A percentile compares a stretch with the other conserved stretches of the same genome.
phyloP scores from a whole-genome alignment of 2,888 invertebrate genomes.

The Stomorhina lunata region DNA sequence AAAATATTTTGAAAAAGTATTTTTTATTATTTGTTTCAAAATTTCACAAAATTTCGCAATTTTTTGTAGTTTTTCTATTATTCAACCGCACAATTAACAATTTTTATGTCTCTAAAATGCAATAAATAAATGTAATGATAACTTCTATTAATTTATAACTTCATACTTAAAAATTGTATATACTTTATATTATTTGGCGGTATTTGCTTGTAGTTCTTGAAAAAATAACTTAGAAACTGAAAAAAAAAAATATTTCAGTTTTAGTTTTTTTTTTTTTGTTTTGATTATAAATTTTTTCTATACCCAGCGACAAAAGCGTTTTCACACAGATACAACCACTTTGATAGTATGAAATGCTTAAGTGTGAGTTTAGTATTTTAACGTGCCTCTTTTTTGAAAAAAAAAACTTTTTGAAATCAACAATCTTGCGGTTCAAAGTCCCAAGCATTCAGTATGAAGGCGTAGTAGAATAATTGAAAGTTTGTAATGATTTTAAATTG shows the following conservation, averaged over 20 bases:
- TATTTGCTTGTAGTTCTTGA: background rate
- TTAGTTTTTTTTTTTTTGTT: background rate
- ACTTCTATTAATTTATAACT: background rate
- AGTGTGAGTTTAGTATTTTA: background rate
- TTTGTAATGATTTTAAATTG: background rate
- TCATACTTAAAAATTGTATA: background rate
- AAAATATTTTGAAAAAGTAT: no score
- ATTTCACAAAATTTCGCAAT: no score
- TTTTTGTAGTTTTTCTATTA: no score
- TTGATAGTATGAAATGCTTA: background rate
- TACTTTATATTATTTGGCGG: background rate
- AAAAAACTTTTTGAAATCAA: background rate
- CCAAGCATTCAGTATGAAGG: background rate
- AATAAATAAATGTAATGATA: background rate
- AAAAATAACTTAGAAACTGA: background rate
- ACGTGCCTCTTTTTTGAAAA: background rate
- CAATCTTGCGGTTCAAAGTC: conserved; percentile 16
- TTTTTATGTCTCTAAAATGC: no score
- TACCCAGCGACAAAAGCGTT: background rate
- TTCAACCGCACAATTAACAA: no score
- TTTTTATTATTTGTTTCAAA: no score
- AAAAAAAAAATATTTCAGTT: background rate
- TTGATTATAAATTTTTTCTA: conserved; percentile 20
- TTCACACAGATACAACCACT: background rate
- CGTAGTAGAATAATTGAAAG: background rate